These are phyloP conservation scores for Heterohyrax brucei DNA, from an alignment of 2,797 vertebrate genomes.

Conservation along the genomic window DNA sequence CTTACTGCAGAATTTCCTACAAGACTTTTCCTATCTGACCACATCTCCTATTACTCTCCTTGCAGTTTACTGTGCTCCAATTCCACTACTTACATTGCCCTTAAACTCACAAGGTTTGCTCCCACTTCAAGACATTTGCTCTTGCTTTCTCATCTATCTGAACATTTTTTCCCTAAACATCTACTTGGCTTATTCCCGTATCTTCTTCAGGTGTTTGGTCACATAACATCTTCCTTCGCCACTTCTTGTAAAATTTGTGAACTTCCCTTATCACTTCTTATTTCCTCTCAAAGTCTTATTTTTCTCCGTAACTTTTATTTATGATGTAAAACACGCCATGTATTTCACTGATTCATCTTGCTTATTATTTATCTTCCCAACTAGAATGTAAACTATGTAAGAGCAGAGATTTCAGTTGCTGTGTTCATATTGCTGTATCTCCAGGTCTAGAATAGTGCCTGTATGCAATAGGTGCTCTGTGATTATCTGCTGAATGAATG, in stretches of 20 bases:
- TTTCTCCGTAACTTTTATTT: too few species aligned
- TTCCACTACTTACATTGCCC: background rate
- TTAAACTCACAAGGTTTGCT: background rate
- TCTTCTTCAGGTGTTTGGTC: background rate
- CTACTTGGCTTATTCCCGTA: too few species aligned
- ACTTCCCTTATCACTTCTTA: background rate
- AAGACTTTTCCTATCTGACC: too few species aligned
- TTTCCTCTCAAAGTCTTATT: background rate
- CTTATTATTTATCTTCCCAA: background rate
- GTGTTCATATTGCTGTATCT: background rate
- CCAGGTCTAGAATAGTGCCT: background rate
- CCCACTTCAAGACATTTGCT: too few species aligned
- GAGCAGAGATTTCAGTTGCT: background rate
- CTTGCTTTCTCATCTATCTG: background rate
- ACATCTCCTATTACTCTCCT: too few species aligned
- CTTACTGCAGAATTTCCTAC: background rate
- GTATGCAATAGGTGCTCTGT: background rate
- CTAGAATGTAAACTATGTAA: background rate
- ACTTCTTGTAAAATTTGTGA: background rate
- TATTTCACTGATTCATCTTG: too few species aligned
- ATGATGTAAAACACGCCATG: background rate
- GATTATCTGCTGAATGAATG: background rate
- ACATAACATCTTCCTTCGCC: too few species aligned
- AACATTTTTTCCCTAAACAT: background rate
- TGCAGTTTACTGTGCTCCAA: too few species aligned